Percentiles rank a stretch among this genome's conserved stretches.
Evolutionary conservation across 1,140 invertebrate genomes (phyloP).

Genomic region (Cataglyphis hispanica): DNA sequence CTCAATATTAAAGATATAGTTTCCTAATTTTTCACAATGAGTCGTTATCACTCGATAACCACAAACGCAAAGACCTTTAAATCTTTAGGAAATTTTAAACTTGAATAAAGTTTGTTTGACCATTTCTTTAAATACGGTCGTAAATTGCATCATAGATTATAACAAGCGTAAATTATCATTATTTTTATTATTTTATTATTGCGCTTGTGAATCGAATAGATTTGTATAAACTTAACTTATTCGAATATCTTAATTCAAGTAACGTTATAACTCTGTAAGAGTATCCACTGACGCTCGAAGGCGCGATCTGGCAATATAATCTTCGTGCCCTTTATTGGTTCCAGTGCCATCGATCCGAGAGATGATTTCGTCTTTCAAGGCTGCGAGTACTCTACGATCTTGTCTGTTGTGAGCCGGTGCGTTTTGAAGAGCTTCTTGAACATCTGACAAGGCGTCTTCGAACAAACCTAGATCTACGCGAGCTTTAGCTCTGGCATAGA

Average conservation of each 20-base stretch:
- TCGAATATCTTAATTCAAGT: conserved; percentile 16
- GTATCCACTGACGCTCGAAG: conserved; percentile 86
- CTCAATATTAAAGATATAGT: not conserved
- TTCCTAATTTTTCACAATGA: not conserved
- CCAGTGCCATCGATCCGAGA: conserved; percentile 81
- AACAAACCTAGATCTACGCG: conserved; percentile 90
- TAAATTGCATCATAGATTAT: not conserved
- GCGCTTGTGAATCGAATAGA: not conserved
- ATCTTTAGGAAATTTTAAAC: not conserved
- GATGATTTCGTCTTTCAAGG: conserved; percentile 90
- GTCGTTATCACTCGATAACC: not conserved
- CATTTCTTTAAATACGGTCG: not conserved
- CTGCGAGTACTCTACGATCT: conserved; percentile 89
- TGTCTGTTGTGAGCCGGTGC: conserved; percentile 90
- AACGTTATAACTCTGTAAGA: conserved; percentile 85
- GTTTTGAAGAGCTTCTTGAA: conserved; percentile 90
- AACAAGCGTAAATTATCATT: conserved; percentile 7
- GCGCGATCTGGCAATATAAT: conserved; percentile 68
- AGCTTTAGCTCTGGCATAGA: conserved; percentile 95
- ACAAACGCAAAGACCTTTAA: not conserved
- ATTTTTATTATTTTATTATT: not conserved
- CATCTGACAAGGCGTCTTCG: conserved; percentile 89
- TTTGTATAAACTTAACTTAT: conserved; percentile 24
- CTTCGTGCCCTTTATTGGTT: conserved; percentile 76
- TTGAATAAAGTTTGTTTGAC: not conserved